Base-by-base conservation (phyloP, 2,888 invertebrate genomes). In the Falcaria lacertinaria region DNA sequence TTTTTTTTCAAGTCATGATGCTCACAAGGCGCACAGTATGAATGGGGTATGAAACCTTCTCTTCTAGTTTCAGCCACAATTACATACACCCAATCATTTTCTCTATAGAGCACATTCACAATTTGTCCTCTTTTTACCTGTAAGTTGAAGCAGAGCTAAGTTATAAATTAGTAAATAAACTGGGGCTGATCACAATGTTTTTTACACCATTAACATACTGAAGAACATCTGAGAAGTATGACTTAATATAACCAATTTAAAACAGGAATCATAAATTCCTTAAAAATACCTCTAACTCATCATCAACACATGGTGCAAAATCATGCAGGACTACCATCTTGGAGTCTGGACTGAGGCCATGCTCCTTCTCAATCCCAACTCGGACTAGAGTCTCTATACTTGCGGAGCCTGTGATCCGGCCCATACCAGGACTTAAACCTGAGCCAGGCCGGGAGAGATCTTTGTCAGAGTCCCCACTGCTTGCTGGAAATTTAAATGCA, bases 21-120 rank as follows among this genome's bases (percentile, higher is more conserved):
- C 93, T 95, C 64, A 91, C 94, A 96, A 0, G 97, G 96, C 0
- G 97, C 96, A 73, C 97, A 97, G 76, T 97, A 98, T 0, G 97
- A 96, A 74, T 96, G 96, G 0, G 98, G 98, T 61, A 98, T 97
- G 69, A 98, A 98, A 0, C 98, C 98, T 79, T 98, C 97, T 69
- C 95, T 93, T 41, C 96, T 91, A 14, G 96, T 95, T 62, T 96
- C 96, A 37, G 96, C 94, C 2, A 96, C 94, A 70, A 98, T 96
- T 1, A 98, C 97, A 83, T 98, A 98, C 6, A 97, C 97, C 98
- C 98, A 98, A 81, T 98, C 98, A 73, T 98, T 97, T 80, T 98
- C 98, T 57, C 97, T 91, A 80, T 98, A 98, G 50, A 98, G 85
- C 49, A 98, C 94, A 84, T 97, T 97, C n/a, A 98, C 97, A 69